Base-by-base conservation (phyloP, 2,888 invertebrate species). In the Drosophila macrothrix region DNA sequence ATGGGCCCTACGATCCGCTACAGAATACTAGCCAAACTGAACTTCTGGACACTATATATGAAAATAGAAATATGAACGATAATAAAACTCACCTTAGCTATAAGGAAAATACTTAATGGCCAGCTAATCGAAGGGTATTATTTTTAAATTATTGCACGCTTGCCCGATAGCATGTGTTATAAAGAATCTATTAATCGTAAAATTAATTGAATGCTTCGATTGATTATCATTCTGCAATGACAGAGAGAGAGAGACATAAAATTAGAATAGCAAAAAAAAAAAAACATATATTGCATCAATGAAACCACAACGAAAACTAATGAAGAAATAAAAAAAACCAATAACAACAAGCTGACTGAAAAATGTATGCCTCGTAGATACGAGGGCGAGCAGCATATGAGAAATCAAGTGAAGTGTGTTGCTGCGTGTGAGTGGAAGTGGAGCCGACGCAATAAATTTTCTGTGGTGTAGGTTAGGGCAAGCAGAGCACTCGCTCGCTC, bases 381-480 rank as follows among this genome's bases (percentile, higher is more conserved):
- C 19, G 55, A 37, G 55, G 55, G 76, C 73, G 64, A 73, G 66
- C 56, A 64, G 25, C 63, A 62, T 59, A 73, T 76, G 69, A 68
- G 72, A 75, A 72, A 66, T 80, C 72, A 73, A 72, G 49, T 46
- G n/a, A 56, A 19, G 46, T 61, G 72, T 50, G 64, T 33, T 12
- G 14, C 14, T 68, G 63, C 63, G 62, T 72, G 72, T 58, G 66
- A 43, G 65, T 80, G 72, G 68, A 77, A 73, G 75, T 73, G 60
- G 73, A 84, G 53, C 89, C 80, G 84, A 80, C 85, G 89, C 85
- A 85, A 89, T 87, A 89, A 72, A 74, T 84, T 80, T 87, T 84
- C 74, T 84, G 89, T 85, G 82, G 89, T 84, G 84, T 87, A 85
- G 85, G 85, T 85, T 85, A 85, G 87, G 85, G 89, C 72, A 78